These are phyloP conservation scores for Anoplopoma fimbria DNA, from an alignment of 2,113 vertebrate species.

Conservation along the genomic window DNA sequence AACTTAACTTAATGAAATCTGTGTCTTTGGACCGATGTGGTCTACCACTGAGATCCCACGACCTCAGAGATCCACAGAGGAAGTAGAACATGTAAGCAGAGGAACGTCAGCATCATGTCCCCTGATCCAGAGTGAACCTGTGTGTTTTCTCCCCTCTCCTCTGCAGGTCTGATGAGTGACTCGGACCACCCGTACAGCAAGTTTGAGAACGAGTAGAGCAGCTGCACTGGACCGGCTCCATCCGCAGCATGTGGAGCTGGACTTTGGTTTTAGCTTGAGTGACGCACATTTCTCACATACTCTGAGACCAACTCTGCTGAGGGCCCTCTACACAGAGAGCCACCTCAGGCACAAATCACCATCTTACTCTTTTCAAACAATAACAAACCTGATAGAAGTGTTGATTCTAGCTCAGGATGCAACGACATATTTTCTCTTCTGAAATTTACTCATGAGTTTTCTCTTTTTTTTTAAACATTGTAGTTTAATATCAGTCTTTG, in stretches of 20 bases:
- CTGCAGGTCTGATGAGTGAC: slow-evolving; percentile 88
- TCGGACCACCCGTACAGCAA: slow-evolving; percentile 90
- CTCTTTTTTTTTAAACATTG: slow-evolving; percentile 55
- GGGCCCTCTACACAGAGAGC: not conserved
- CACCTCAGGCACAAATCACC: not conserved
- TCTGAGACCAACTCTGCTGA: not conserved
- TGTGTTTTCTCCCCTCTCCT: slow-evolving; percentile 22
- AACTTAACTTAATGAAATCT: not conserved
- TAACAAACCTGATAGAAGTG: not conserved
- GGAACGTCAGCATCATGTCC: not conserved
- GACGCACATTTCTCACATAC: not conserved
- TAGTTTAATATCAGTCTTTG: slow-evolving; percentile 50
- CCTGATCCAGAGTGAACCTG: not conserved
- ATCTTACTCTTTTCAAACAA: not conserved
- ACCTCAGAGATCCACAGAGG: not conserved
- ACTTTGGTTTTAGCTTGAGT: slow-evolving; percentile 8
- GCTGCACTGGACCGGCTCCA: slow-evolving; percentile 7
- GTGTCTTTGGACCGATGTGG: not conserved
- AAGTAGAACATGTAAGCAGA: not conserved
- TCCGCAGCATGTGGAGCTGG: not conserved
- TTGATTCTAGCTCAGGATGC: not conserved
- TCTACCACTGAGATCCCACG: not conserved
- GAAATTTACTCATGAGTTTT: not conserved
- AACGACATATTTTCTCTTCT: slow-evolving; percentile 21
- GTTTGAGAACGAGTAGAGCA: slow-evolving; percentile 89